Conservation (phyloP, 2,113 vertebrate genomes). For the Formicarius rufipectus region DNA sequence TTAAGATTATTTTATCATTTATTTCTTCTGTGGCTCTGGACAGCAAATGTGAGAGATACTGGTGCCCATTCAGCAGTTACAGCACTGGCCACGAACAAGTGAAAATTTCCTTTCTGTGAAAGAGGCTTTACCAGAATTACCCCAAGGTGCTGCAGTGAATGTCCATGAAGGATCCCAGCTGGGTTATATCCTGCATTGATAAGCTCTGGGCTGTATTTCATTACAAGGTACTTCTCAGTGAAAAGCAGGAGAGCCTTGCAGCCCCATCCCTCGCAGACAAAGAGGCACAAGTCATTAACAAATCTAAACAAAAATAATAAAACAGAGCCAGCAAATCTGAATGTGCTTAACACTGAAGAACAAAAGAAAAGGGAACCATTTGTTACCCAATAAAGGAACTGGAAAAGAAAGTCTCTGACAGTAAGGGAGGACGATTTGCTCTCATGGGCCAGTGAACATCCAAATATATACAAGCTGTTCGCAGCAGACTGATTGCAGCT, state of each 20-base stretch:
- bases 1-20: background rate
- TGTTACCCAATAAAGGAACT: conserved; percentile 52
- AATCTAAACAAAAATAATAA: background rate
- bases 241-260: background rate
- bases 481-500: conserved; percentile 41
- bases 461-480: conserved; percentile 67
- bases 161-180: background rate
- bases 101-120: background rate
- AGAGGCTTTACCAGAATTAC: background rate
- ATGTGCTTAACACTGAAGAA: background rate
- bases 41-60: fast-evolving
- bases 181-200: background rate
- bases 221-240: background rate
- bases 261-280: background rate
- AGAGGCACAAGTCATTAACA: background rate
- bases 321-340: background rate
- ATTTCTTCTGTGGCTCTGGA: fast-evolving
- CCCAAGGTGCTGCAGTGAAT: background rate
- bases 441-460: conserved; percentile 71
- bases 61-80: background rate
- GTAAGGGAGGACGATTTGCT: conserved; percentile 63
- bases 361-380: conserved; percentile 24
- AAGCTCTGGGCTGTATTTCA: background rate
- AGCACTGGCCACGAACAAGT: background rate
- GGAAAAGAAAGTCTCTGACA: conserved; percentile 52